phyloP scores from a whole-genome alignment of 2,113 vertebrate genomes.

The Zosterops hypoxanthus region DNA sequence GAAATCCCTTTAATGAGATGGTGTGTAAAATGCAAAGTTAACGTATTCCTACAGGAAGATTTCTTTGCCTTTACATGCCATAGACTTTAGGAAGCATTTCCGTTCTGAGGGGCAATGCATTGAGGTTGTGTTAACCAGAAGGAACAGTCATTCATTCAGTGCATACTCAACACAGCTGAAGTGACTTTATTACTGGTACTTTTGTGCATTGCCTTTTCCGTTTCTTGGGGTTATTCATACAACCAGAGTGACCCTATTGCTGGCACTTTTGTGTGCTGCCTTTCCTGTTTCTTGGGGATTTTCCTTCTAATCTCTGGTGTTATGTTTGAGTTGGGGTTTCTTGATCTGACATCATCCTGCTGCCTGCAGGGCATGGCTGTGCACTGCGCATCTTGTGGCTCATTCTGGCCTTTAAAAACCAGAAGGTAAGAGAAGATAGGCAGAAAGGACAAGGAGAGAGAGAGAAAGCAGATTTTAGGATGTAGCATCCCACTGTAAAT shows the following conservation, averaged over 20 bases:
- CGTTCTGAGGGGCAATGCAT: background rate
- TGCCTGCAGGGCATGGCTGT: background rate
- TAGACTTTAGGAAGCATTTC: background rate
- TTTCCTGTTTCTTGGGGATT: slow-evolving; percentile 59
- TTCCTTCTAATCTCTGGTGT: background rate
- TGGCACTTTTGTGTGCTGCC: slow-evolving; percentile 26
- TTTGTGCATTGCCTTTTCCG: slow-evolving; percentile 20
- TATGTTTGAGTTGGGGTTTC: background rate
- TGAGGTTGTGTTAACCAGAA: background rate
- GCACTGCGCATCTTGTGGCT: background rate
- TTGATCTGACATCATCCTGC: slow-evolving; percentile 13
- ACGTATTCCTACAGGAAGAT: background rate
- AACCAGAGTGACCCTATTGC: background rate
- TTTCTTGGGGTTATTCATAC: slow-evolving; percentile 33
- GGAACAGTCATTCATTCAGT: slow-evolving; percentile 1
- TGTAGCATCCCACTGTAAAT: background rate
- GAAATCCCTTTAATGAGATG: background rate
- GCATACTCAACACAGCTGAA: background rate
- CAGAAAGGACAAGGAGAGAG: background rate
- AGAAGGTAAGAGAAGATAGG: background rate
- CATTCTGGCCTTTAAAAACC: background rate
- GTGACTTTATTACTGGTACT: slow-evolving; percentile 37
- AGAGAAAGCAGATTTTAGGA: background rate
- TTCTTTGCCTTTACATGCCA: background rate
- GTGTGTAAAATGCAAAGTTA: background rate